These are phyloP conservation scores for Clinocottus analis DNA, from an alignment of 2,113 vertebrate species.

Conservation along the genomic window DNA sequence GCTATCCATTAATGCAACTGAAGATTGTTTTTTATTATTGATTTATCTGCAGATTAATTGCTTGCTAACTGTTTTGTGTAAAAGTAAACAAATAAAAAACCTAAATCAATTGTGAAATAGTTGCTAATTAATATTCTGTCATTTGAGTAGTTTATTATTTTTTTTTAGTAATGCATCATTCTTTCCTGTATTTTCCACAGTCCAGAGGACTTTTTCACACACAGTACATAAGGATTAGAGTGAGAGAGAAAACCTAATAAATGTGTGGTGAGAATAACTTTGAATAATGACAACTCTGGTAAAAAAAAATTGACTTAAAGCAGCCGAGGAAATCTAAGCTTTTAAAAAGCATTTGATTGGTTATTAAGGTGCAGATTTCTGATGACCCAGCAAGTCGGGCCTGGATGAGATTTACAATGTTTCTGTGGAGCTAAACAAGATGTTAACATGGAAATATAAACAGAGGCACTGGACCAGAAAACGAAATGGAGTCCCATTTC, in stretches of 20 bases:
- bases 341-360: constrained; percentile 47
- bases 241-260: constrained; percentile 46
- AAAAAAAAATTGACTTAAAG: constrained; percentile 34
- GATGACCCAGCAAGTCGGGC: constrained; percentile 44
- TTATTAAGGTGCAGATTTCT: constrained; percentile 56
- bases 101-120: constrained; percentile 16
- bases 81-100: no score
- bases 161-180: constrained; percentile 28
- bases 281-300: constrained; percentile 52
- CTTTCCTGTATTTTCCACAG: constrained; percentile 36
- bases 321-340: constrained; percentile 45
- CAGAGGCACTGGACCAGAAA: constrained; percentile 67
- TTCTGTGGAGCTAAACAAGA: constrained; percentile 60
- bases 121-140: constrained; percentile 3
- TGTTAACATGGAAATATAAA: constrained; percentile 72
- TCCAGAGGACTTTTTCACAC: constrained; percentile 23
- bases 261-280: constrained; percentile 47
- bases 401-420: constrained; percentile 44
- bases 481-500: constrained; percentile 57
- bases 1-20: not conserved
- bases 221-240: constrained; percentile 20
- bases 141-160: constrained; percentile 21
- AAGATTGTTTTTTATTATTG: not conserved
- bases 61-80: no score
- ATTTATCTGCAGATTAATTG: no score